phyloP scores from a whole-genome alignment of 1,140 invertebrate genomes.

The Drosophila dunni region DNA sequence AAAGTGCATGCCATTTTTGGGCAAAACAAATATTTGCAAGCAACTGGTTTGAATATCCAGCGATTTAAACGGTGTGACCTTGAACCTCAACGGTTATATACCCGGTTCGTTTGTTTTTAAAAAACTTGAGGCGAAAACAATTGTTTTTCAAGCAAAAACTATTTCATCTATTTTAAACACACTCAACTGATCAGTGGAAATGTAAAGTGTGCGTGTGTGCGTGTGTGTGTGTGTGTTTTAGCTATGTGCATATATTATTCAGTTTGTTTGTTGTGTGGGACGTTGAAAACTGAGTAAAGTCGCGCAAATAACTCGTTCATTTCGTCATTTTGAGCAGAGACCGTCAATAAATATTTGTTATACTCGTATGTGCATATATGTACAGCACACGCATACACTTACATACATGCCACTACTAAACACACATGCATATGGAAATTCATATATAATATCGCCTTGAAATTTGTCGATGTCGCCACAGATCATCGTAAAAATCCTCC shows the following conservation, averaged over 20 bases:
- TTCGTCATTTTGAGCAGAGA: slow-evolving; percentile 70
- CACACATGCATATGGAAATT: slow-evolving; percentile 57
- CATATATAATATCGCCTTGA: slow-evolving; percentile 58
- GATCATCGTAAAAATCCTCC: slow-evolving; percentile 66
- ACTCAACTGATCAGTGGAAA: no score
- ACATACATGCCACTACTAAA: slow-evolving; percentile 9
- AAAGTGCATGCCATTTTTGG: not conserved
- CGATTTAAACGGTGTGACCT: no score
- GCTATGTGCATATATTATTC: slow-evolving; percentile 1
- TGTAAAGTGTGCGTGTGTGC: not conserved
- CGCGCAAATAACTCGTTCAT: slow-evolving; percentile 77
- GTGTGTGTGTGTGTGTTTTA: not conserved
- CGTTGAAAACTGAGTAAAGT: slow-evolving; percentile 57
- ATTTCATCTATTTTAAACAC: no score
- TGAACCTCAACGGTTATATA: no score
- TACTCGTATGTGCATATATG: slow-evolving; percentile 36
- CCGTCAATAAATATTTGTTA: slow-evolving; percentile 70
- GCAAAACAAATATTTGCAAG: not conserved
- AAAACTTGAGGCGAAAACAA: no score
- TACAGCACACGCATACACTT: slow-evolving; percentile 22
- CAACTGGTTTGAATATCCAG: no score
- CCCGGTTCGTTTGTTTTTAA: no score
- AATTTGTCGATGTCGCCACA: slow-evolving; percentile 24
- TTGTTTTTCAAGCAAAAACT: no score
- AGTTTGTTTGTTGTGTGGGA: slow-evolving; percentile 36